Percentiles rank a stretch among this genome's conserved stretches.
Conservation (phyloP, 2,113 vertebrate species). For the Callithrix jacchus region DNA sequence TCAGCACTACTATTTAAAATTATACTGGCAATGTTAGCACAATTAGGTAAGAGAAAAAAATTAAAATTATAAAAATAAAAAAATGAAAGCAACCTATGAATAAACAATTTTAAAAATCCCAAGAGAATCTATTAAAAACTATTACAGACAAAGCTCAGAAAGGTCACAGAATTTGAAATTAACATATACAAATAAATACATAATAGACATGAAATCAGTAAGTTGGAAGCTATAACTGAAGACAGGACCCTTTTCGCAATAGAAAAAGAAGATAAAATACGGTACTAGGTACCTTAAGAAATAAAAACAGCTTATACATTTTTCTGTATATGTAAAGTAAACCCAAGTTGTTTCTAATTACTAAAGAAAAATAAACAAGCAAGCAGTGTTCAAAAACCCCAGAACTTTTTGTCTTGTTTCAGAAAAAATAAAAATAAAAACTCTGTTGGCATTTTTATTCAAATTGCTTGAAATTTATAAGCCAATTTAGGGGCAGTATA, state of each 20-base stretch:
- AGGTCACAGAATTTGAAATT: neutral
- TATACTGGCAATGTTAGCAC: neutral
- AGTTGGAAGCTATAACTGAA: neutral
- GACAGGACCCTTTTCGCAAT: neutral
- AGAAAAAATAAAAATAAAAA: neutral
- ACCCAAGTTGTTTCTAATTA: constrained; percentile 1
- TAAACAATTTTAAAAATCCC: neutral
- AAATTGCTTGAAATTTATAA: neutral
- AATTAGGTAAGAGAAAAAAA: neutral
- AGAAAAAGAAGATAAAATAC: neutral
- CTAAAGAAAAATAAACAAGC: constrained; percentile 5
- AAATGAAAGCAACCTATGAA: constrained; percentile 2
- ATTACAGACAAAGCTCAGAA: neutral
- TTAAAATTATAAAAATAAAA: neutral
- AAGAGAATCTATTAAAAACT: neutral
- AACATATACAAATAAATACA: neutral
- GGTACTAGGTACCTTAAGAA: constrained; percentile 18
- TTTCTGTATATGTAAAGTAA: constrained; percentile 5
- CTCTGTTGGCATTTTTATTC: neutral
- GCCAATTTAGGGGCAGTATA: neutral
- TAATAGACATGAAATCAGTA: neutral
- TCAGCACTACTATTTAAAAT: neutral
- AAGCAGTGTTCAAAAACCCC: neutral
- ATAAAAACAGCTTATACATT: neutral
- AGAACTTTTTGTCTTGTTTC: neutral